Evolutionary conservation across 1,140 invertebrate species (phyloP).

Genomic region (Caenorhabditis remanei): DNA sequence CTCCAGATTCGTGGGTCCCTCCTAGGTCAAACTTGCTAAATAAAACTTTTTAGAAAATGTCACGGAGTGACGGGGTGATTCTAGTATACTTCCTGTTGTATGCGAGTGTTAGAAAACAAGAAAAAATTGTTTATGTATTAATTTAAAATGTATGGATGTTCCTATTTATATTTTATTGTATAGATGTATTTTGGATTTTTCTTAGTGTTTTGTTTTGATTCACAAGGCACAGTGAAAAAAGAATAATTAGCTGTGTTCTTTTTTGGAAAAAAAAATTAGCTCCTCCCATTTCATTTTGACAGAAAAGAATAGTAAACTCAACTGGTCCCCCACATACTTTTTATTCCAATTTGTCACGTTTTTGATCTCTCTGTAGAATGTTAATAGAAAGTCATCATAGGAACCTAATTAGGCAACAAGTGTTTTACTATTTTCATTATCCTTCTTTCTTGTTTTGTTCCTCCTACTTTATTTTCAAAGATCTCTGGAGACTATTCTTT

Average conservation of each 20-base stretch:
- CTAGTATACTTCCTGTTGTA: background rate
- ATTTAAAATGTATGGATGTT: background rate
- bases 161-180: too few relatives aligned
- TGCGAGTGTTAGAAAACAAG: background rate
- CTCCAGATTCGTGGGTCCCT: background rate
- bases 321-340: background rate
- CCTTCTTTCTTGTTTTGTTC: background rate
- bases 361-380: constrained; percentile 17
- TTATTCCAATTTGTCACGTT: constrained; percentile 21
- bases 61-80: background rate
- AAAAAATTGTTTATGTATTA: background rate
- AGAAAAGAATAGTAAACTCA: background rate
- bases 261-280: too few relatives aligned
- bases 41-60: background rate
- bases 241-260: too few relatives aligned
- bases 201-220: too few relatives aligned
- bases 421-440: constrained; percentile 7
- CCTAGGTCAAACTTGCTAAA: background rate
- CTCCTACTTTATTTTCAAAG: background rate
- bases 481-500: background rate
- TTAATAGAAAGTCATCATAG: constrained; percentile 14
- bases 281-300: too few relatives aligned
- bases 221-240: too few relatives aligned
- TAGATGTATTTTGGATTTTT: too few relatives aligned
- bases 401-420: background rate